Conservation (phyloP, 2,113 vertebrate genomes). For the Mormyrus iriodes region DNA sequence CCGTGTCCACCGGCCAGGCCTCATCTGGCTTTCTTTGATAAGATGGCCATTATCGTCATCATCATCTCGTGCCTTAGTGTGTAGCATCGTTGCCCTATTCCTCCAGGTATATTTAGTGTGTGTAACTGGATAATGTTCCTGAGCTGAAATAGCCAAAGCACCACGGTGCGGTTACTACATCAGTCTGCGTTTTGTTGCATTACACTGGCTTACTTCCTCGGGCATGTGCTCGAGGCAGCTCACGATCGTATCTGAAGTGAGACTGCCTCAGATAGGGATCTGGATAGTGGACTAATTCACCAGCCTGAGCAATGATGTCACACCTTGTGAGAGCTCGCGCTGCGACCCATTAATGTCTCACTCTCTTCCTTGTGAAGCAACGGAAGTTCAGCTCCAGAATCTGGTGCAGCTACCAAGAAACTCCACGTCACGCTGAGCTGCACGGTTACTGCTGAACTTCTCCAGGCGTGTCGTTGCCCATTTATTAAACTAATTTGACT, state of each 20-base stretch:
- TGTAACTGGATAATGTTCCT: background rate
- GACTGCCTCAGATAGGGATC: background rate
- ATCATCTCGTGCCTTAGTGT: background rate
- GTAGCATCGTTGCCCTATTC: background rate
- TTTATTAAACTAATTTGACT: background rate
- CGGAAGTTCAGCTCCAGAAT: background rate
- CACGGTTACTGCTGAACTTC: background rate
- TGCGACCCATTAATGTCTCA: background rate
- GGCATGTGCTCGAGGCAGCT: background rate
- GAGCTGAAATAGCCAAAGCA: background rate
- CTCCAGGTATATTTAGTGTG: background rate
- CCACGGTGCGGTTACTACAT: background rate
- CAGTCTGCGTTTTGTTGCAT: background rate
- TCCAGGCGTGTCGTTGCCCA: background rate
- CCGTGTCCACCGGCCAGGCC: background rate
- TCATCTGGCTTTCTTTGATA: background rate
- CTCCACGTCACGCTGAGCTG: background rate
- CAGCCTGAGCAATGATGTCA: background rate
- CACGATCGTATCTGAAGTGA: background rate
- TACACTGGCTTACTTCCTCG: background rate
- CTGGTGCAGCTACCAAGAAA: background rate
- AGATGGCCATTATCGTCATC: background rate
- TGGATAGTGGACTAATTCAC: background rate
- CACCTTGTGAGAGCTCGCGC: background rate
- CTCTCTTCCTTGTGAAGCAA: background rate